Base-by-base conservation (phyloP, 2,888 invertebrate species). In the Eristalinus sepulchralis region DNA sequence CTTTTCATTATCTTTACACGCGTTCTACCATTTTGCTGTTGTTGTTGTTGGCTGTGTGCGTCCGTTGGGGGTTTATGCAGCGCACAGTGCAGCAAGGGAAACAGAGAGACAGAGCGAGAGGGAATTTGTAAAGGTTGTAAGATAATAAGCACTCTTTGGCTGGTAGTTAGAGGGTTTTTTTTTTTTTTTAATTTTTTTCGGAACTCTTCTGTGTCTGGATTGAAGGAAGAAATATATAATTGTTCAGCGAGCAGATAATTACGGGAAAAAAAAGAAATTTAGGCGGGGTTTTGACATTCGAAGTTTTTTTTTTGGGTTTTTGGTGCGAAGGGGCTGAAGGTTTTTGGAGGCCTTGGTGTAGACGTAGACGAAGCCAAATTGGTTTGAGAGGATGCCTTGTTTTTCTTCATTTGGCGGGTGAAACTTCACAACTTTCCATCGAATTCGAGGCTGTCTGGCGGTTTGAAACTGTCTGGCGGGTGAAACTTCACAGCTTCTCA, bases 1-100 rank as follows among this genome's bases (percentile, higher is more conserved):
- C 31, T 70, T 68, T 68, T 68, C 67, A 70, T 70, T 70, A 70
- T 70, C 36, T 70, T 59, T 70, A 59, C 70, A 70, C 70, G 57
- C 36, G 70, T 59, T 64, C n/a, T n/a, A n/a, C n/a, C n/a, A n/a
- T 24, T 9, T 47, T 62, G 47, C 0, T 47, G 39, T 39, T 39
- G 13, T 39, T n/a, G 0, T 13, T 0, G 1, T 6, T 1, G 11
- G 2, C 31, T 6, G 31, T 34, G 34, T 34, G 6, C 34, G 6
- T 34, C 9, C 34, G 10, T 10, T 9, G 31, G 31, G 39, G 11
- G 6, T 39, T 39, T 53, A 10, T 53, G 20, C 34, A 53, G 53
- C 10, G 8, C 27, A 2, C 5, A 27, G 27, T 27, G 57, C 5
- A 17, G 53, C 6, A 39, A 39, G 39, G n/a, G n/a, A n/a, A n/a